Conservation (phyloP, 1,140 invertebrate genomes). For the Stenopsyche tienmushanensis region DNA sequence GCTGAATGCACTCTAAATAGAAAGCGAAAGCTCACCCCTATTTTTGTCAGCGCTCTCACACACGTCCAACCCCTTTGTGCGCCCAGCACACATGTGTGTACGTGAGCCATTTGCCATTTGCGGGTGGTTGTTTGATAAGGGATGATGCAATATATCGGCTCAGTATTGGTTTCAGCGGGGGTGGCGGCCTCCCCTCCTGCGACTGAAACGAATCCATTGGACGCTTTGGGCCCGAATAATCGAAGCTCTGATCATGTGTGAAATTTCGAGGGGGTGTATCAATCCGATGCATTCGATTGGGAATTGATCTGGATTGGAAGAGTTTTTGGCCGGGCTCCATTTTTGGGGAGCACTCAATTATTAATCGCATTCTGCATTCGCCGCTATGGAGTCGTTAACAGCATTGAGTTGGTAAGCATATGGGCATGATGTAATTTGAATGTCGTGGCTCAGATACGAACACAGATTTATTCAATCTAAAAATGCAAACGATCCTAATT, state of each 20-base stretch:
- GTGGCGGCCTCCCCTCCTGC: slow-evolving; percentile 5
- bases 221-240: slow-evolving; percentile 10
- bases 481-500: no score
- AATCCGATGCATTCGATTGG: slow-evolving; percentile 16
- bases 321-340: not conserved
- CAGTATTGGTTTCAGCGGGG: not conserved
- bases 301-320: slow-evolving; percentile 1
- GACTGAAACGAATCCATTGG: slow-evolving; percentile 4
- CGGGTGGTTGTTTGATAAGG: not conserved
- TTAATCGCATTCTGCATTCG: not conserved
- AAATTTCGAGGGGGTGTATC: slow-evolving; percentile 24
- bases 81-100: not conserved
- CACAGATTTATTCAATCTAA: not conserved
- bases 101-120: not conserved
- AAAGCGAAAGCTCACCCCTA: not conserved
- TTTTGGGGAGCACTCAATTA: not conserved
- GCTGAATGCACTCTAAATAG: not conserved
- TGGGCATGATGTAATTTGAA: not conserved
- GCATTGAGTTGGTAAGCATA: slow-evolving; percentile 2
- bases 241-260: slow-evolving; percentile 30
- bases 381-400: not conserved
- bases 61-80: not conserved
- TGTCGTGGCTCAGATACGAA: not conserved
- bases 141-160: slow-evolving; percentile 8
- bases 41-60: no score